Evolutionary conservation across 2,888 invertebrate genomes (phyloP), one percentile per base, ranked within the genome.

Genomic region (Leptopterna dolabrata): DNA sequence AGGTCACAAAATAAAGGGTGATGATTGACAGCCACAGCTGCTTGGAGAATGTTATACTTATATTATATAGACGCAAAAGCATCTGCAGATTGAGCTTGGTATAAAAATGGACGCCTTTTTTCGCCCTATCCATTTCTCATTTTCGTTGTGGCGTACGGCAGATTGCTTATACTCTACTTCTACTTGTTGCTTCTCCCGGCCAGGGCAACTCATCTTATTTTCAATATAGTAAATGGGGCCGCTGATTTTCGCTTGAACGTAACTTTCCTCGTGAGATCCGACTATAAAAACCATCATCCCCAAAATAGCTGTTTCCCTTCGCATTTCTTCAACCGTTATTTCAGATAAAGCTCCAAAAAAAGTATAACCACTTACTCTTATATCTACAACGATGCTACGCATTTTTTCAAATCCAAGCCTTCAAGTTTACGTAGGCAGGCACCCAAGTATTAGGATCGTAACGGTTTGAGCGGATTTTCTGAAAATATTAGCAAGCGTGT

Each of bases 101-200:
- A 63, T 45, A 78, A 78, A 78, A 78, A 78, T 45, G 41, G 45
- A 45, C 73, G 29, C 36, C 24, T 78, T 45, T 45, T 78, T 78
- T 78, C 41, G 41, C 78, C 78, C 45, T 45, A 78, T 78, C 78
- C 78, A 78, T 78, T 78, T 78, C 78, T 78, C 78, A 78, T 78
- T 78, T 78, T 78, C 78, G 41, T 45, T 45, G 41, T 78, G 78
- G 63, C 45, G 78, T 43, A 45, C 45, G 78, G 78, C 78, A 45
- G 78, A 78, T 78, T 45, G 78, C 78, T 78, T 78, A 45, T 63
- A 63, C 63, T 41, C 78, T 45, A 24, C 73, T 73, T 36, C 73
- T 73, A 73, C 78, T 78, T 78, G 78, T 78, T 78, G 78, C 78
- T 78, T 78, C 78, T 78, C 45, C 78, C 43, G 27, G 16, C 45